Evolutionary conservation across 2,113 vertebrate genomes (phyloP).

Genomic region (Paedocypris sp.): DNA sequence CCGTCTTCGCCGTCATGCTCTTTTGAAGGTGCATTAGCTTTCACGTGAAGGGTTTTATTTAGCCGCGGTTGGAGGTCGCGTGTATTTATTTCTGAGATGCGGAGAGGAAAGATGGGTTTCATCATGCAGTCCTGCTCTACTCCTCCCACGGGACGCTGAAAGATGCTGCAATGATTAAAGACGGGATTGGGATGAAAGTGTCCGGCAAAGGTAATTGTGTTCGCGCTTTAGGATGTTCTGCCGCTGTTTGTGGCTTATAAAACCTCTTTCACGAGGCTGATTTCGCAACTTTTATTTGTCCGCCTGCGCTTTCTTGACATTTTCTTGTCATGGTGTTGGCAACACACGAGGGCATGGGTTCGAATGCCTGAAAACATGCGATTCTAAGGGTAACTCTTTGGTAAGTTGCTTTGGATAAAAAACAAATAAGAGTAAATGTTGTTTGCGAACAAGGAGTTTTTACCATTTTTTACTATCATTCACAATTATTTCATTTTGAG

Average conservation of each 20-base stretch:
- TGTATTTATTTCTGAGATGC: neutral
- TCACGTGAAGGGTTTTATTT: neutral
- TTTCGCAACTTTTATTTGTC: no score
- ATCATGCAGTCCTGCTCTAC: neutral
- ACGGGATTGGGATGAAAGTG: constrained; percentile 21
- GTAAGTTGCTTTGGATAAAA: no score
- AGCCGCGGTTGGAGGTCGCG: constrained; percentile 10
- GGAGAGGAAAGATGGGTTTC: neutral
- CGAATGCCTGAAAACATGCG: no score
- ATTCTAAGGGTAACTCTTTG: no score
- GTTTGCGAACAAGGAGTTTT: no score
- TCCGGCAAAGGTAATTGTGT: constrained; percentile 7
- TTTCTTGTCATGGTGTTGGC: no score
- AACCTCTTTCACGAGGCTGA: no score
- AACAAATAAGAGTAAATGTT: no score
- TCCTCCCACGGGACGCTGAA: neutral
- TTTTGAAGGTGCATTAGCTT: constrained; percentile 23
- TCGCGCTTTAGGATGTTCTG: neutral
- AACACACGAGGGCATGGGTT: no score
- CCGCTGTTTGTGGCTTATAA: neutral
- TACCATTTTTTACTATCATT: no score
- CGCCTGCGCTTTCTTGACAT: no score
- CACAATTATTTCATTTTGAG: no score
- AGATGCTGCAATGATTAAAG: constrained; percentile 25
- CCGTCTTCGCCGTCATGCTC: neutral